phyloP scores from a whole-genome alignment of 2,113 vertebrate genomes.

The Alectura lathami region DNA sequence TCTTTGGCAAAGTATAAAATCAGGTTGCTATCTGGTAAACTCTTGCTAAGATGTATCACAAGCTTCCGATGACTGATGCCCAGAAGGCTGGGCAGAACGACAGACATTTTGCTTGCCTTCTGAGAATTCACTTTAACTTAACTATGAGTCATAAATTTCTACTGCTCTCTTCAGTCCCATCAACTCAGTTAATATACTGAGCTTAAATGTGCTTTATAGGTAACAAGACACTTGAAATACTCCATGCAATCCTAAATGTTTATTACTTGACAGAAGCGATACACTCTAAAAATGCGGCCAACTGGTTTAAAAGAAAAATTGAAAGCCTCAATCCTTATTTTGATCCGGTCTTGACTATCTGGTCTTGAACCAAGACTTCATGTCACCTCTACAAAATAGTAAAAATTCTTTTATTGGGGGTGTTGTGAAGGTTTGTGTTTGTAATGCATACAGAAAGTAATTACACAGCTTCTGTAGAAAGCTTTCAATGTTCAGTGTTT shows the following conservation, averaged over 20 bases:
- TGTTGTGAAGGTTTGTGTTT: neutral
- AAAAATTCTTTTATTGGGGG: neutral
- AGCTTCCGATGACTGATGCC: neutral
- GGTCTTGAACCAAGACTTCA: neutral
- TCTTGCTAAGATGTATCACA: neutral
- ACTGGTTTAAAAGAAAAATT: neutral
- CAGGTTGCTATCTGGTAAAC: neutral
- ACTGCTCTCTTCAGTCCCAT: neutral
- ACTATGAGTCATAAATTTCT: neutral
- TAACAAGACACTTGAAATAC: neutral
- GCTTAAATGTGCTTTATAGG: neutral
- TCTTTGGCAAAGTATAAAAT: neutral
- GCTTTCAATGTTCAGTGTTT: neutral
- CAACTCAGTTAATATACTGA: neutral
- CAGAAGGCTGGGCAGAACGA: neutral
- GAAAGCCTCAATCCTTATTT: neutral
- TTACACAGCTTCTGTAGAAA: neutral
- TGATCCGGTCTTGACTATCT: neutral
- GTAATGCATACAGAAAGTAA: neutral
- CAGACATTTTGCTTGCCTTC: neutral
- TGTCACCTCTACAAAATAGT: neutral
- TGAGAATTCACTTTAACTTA: neutral
- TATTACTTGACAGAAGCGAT: neutral
- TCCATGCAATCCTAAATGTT: neutral
- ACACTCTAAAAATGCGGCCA: neutral